Percentiles rank a stretch among this genome's conserved stretches.
Conservation (phyloP, 1,140 invertebrate genomes). For the Meloidogyne chitwoodi region DNA sequence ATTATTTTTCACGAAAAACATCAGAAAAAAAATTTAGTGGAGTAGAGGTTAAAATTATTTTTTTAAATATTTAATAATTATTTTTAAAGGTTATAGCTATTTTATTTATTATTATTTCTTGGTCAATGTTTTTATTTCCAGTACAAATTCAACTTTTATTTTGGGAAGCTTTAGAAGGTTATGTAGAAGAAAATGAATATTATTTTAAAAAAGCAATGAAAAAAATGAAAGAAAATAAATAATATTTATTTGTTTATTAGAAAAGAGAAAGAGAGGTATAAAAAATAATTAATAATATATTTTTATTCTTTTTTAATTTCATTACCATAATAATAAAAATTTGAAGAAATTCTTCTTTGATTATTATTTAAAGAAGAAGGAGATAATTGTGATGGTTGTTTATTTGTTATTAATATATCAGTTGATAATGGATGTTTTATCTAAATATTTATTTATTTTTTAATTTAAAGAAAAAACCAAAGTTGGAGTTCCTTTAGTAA, state of each 20-base stretch:
- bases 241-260: background rate
- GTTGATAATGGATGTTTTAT: background rate
- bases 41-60: background rate
- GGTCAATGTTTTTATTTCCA: background rate
- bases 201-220: background rate
- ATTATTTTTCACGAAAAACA: background rate
- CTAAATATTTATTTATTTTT: too few relatives aligned
- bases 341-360: background rate
- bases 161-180: background rate
- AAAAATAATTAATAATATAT: background rate
- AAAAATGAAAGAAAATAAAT: background rate
- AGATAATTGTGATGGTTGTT: background rate
- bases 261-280: background rate
- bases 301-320: too few relatives aligned
- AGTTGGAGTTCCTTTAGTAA: too few relatives aligned
- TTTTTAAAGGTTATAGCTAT: background rate
- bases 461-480: background rate
- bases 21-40: background rate
- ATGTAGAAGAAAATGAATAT: background rate
- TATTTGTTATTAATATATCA: background rate
- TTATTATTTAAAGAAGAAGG: background rate
- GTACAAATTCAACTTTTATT: background rate
- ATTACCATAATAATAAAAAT: background rate
- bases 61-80: background rate
- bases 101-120: background rate